Base-by-base conservation (phyloP, 2,113 vertebrate species). In the Montifringilla adamsi region DNA sequence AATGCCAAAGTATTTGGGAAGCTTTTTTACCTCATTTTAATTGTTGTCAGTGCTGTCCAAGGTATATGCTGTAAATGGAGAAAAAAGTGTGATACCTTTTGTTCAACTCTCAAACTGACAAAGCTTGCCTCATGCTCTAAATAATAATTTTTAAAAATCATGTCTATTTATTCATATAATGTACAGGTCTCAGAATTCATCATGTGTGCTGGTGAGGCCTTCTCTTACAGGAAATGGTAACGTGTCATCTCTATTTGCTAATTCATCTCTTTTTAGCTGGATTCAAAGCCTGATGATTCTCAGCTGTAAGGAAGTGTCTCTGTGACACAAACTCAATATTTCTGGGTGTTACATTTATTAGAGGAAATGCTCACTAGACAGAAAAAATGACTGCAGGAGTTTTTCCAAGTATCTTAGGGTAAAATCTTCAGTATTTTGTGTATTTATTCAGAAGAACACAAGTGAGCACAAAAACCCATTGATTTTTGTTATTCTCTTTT, bases 231-330 rank as follows among this genome's bases (percentile, higher is more conserved):
- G 68, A 80, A 70, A 63, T 26, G 85, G 11, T 55, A 80, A 63
- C 19, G 11, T 3, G 2, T 69, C 2, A 2, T 66, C 58, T 87
- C 35, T 33, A 15, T 79, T 92, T 87, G n/a, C 53, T 89, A 84
- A 69, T 66, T 33, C 4, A 22, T 87, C 39, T 82, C 41, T 76
- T 83, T 76, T 77, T 73, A 83, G 43, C 64, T 86, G 69, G 41
- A 94, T 89, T 94, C 59, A 86, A 64, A 78, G 44, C 26, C 83
- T 87, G 80, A 94, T 50, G 55, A 74, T 75, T 92, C 64, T 95
- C 73, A 94, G 80, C 84, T 94, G 43, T 85, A 83, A 76, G 22
- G 63, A 85, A 77, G 43, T 73, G 33, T 70, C 30, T 56, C 39
- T 73, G 49, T 91, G 82, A 81, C 75, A 80, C 3, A 4, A 80